Evolutionary conservation across 2,113 vertebrate genomes (phyloP).

Genomic region (Sardina pilchardus): DNA sequence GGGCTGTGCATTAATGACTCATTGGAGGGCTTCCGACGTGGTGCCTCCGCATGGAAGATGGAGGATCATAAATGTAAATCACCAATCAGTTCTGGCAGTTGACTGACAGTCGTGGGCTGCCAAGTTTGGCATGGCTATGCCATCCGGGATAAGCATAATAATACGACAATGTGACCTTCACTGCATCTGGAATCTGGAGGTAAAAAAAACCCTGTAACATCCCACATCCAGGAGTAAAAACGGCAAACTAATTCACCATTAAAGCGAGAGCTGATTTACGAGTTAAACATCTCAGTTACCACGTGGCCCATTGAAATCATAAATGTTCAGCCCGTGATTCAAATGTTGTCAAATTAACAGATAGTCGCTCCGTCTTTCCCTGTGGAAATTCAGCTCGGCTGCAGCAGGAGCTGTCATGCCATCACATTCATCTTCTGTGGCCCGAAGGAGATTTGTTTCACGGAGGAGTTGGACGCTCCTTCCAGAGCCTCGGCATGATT

Average conservation of each 20-base stretch:
- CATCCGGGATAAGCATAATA: neutral
- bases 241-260: neutral
- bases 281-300: neutral
- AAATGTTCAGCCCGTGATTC: neutral
- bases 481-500: neutral
- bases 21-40: neutral
- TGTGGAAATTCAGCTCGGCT: neutral
- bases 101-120: neutral
- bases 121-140: neutral
- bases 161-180: neutral
- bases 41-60: neutral
- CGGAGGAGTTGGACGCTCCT: neutral
- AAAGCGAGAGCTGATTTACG: neutral
- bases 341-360: conserved; percentile 11
- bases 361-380: neutral
- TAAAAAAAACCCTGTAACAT: neutral
- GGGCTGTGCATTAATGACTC: neutral
- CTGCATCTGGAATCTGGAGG: neutral
- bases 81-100: neutral
- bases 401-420: neutral
- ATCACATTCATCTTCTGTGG: neutral
- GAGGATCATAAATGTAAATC: conserved; percentile 6
- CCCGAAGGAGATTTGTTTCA: conserved; percentile 5
- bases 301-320: neutral
- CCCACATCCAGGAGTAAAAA: neutral